Base-by-base conservation (phyloP, 2,113 vertebrate species). In the Eleginops maclovinus region DNA sequence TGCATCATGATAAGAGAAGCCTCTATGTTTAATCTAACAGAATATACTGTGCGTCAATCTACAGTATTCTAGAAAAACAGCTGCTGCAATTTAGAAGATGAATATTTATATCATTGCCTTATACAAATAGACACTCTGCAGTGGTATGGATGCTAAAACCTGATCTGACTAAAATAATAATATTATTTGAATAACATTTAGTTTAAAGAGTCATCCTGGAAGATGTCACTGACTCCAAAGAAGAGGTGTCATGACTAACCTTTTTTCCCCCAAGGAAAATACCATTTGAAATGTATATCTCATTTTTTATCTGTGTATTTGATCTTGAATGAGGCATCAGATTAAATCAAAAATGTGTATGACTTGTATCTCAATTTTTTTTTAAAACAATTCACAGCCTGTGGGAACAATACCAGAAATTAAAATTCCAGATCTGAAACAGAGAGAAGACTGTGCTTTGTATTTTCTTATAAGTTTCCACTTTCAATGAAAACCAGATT, bases 401-500 rank as follows among this genome's bases (percentile, higher is more conserved):
- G 16, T 43, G 66, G 5, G 40, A 46, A 46, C 8, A 43, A 4
- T 3, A 16, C 31, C 9, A 41, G 17, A 59, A 51, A n/a, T 21
- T 3, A 60, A 15, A 31, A 61, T 15, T 51, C 13, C 50, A 49
- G 31, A 55, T 24, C 21, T 61, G 53, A 71, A 64, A 56, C n/a
- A 70, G 21, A 65, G 22, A 55, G n/a, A 71, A 61, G 43, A 70
- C 81, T 31, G 0, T 55, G 19, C 22, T 24, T 72, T 82, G 44
- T 68, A 44, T 79, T 76, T 82, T 82, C 55, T 44, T 58, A 75
- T 65, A 77, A 69, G 55, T 59, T 85, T 79, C 85, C 76, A 74
- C 64, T 84, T 82, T 54, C 60, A 83, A 86, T 77, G 44, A 79
- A 75, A 87, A 75, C 70, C 85, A 91, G 67, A 85, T 67, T 75